Conservation (phyloP, 2,113 vertebrate species). For the Brachypodius melanocephalos region DNA sequence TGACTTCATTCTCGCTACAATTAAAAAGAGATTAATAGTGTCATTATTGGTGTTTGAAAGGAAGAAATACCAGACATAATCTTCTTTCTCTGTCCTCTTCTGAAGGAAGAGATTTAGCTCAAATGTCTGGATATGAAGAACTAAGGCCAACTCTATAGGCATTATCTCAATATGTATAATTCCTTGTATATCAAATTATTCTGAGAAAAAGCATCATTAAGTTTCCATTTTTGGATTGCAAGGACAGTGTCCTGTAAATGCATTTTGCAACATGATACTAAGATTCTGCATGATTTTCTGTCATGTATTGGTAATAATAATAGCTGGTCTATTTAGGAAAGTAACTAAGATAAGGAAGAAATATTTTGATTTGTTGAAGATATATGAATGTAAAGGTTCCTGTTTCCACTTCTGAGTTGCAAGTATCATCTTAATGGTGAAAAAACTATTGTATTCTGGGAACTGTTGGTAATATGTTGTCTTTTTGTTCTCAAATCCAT, state of each 20-base stretch:
- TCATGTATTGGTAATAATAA: not conserved
- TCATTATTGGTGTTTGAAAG: not conserved
- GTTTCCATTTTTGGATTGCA: not conserved
- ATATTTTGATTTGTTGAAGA: not conserved
- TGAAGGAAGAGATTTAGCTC: not conserved
- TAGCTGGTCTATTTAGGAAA: not conserved
- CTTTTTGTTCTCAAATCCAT: not conserved
- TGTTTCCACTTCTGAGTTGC: not conserved
- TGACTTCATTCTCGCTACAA: not conserved
- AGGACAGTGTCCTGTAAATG: not conserved
- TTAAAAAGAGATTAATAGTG: not conserved
- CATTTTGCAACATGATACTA: not conserved
- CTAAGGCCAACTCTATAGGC: not conserved
- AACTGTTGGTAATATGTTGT: not conserved
- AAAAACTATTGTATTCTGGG: not conserved
- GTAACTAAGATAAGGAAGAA: not conserved
- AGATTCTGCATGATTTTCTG: not conserved
- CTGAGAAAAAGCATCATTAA: not conserved
- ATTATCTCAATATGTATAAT: not conserved
- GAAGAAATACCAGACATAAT: not conserved
- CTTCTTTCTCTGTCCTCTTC: not conserved
- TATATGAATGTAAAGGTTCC: not conserved
- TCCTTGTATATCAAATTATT: not conserved
- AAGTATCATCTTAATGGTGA: not conserved
- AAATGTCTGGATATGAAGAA: not conserved